phyloP scores from a whole-genome alignment of 2,113 vertebrate species.

The Anas platyrhynchos region DNA sequence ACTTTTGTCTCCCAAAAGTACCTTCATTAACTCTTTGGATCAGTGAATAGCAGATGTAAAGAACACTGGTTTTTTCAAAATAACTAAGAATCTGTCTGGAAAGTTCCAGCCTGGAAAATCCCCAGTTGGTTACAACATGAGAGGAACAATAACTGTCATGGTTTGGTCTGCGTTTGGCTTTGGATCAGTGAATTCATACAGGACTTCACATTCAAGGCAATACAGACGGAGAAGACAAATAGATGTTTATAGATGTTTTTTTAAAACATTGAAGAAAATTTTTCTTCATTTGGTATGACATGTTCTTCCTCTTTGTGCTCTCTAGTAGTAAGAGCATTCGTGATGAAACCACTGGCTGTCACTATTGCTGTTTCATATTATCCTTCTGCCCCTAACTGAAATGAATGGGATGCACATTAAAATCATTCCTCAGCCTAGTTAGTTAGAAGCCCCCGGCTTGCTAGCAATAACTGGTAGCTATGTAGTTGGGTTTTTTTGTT shows the following conservation, averaged over 20 bases:
- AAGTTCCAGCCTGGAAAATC: background rate
- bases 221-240: background rate
- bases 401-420: conserved; percentile 30
- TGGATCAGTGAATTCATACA: background rate
- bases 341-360: conserved; percentile 19
- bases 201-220: conserved; percentile 10
- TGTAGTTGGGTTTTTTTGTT: background rate
- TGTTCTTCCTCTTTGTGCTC: conserved; percentile 16
- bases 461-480: background rate
- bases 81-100: background rate
- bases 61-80: background rate
- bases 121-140: background rate
- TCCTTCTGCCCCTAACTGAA: conserved; percentile 13
- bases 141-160: background rate
- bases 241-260: background rate
- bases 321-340: background rate
- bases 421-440: background rate
- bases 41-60: background rate
- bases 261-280: conserved; percentile 17
- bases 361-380: conserved; percentile 20
- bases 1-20: background rate
- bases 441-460: background rate
- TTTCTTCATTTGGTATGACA: conserved; percentile 39
- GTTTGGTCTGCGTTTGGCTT: background rate
- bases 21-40: background rate